Conservation (phyloP, 2,113 vertebrate species). For the Apteryx owenii region DNA sequence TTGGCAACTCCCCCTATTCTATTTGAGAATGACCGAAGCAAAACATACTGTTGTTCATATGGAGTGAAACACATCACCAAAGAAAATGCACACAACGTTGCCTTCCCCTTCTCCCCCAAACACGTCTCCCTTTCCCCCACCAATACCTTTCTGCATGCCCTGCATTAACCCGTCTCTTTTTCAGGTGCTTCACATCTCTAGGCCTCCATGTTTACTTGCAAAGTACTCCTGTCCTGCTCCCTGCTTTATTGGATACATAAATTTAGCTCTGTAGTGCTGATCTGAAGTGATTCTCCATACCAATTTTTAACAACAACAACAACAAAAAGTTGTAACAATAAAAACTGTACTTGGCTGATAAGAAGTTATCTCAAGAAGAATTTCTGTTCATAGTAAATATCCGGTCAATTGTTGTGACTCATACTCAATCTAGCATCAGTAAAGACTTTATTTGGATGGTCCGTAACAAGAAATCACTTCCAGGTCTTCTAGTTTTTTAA, state of each 20-base stretch:
- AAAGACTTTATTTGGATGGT: not conserved
- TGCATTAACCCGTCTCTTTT: not conserved
- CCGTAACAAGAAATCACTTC: not conserved
- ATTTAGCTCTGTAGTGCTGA: not conserved
- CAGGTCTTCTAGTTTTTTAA: not conserved
- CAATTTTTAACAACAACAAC: not conserved
- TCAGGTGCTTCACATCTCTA: not conserved
- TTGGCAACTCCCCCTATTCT: not conserved
- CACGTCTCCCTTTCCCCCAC: fast-evolving
- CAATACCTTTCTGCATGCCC: not conserved
- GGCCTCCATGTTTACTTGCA: not conserved
- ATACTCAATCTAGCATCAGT: not conserved
- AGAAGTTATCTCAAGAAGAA: not conserved
- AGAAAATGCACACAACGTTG: not conserved
- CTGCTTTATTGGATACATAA: not conserved
- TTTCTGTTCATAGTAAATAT: not conserved
- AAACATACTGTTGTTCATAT: not conserved
- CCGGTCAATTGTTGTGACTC: not conserved
- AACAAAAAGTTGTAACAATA: not conserved
- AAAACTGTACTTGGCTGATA: not conserved
- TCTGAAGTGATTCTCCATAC: not conserved
- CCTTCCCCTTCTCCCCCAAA: not conserved
- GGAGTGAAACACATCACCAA: not conserved
- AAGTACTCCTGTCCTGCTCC: not conserved
- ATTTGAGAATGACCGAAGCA: not conserved